Evolutionary conservation across 2,888 invertebrate species (phyloP).

Genomic region (Drosophila formosana): DNA sequence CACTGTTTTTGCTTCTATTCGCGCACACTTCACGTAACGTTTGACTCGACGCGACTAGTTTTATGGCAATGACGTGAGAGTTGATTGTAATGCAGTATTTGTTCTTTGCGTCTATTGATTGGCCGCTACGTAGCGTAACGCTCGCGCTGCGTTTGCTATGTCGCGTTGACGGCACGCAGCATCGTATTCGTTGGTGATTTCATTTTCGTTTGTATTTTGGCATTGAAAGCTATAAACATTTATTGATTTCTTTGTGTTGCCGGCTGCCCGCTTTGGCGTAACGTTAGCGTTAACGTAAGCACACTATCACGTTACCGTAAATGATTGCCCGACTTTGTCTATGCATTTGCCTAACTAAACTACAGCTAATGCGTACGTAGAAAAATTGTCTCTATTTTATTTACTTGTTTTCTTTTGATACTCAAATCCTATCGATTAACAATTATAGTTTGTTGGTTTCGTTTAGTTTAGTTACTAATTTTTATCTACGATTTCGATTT

Average conservation of each 20-base stretch:
- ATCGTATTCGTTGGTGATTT: slow-evolving; percentile 80
- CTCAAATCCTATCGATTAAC: slow-evolving; percentile 37
- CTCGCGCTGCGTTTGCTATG: slow-evolving; percentile 61
- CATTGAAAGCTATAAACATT: slow-evolving; percentile 82
- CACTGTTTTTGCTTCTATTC: slow-evolving; percentile 69
- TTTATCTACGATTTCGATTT: slow-evolving; percentile 12
- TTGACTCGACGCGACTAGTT: slow-evolving; percentile 23
- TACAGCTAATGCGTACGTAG: slow-evolving; percentile 59
- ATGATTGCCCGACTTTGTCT: slow-evolving; percentile 51
- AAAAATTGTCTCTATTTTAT: slow-evolving; percentile 52
- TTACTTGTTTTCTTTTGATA: background rate
- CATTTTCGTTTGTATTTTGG: slow-evolving; percentile 83
- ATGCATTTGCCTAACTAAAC: slow-evolving; percentile 60
- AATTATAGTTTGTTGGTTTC: slow-evolving; percentile 27
- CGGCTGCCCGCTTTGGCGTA: slow-evolving; percentile 50
- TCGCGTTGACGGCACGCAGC: slow-evolving; percentile 65
- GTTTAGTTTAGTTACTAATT: background rate
- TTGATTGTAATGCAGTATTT: slow-evolving; percentile 40
- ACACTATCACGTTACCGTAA: slow-evolving; percentile 46
- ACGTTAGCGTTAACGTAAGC: slow-evolving; percentile 59
- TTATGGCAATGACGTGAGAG: slow-evolving; percentile 40
- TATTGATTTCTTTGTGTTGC: slow-evolving; percentile 71
- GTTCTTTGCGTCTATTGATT: slow-evolving; percentile 28
- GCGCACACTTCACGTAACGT: slow-evolving; percentile 60
- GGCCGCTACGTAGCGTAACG: slow-evolving; percentile 49